Evolutionary conservation across 1,140 invertebrate genomes (phyloP), one percentile per base, ranked within the genome.

Genomic region (Lordiphosa mommai): DNA sequence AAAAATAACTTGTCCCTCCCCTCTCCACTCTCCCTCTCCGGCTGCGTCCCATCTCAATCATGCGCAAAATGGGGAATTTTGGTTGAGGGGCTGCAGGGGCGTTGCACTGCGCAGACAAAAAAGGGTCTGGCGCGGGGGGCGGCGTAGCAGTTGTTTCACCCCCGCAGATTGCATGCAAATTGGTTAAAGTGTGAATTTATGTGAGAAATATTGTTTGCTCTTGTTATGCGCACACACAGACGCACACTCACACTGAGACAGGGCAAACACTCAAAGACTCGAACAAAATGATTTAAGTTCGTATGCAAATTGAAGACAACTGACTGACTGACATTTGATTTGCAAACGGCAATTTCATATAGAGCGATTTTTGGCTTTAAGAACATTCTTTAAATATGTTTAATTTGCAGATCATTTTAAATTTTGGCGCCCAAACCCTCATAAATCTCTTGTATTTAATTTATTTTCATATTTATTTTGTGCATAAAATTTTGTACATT

Each of bases 161-260:
- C 77, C 73, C 72, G 85, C 79, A 80, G 71, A 85, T 87, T 73
- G 74, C 74, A 87, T 87, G 85, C 85, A 87, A 85, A 87, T 87
- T 87, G 79, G 70, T 80, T 84, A 84, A 88, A 88, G 86, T 88
- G 86, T 88, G 86, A 88, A 88, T 88, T 87, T 88, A 88, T 88
- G 86, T 88, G 86, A 86, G 86, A 88, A 88, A 87, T 87, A 87
- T 72, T 87, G 79, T 87, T 88, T 88, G 69, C 68, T 88, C 79
- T 88, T 87, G 85, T 84, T 86, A 51, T 70, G 65, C 63, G 46
- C 65, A 32, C 38, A 32, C 33, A 16, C 30, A 34, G 47, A 52
- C 49, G 32, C 33, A 29, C 44, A 52, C 40, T 16, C 14, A 32
- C 20, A 60, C 10, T 43, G 36, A 53, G 49, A 29, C 47, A 41